Conservation (phyloP, 2,113 vertebrate species). For the Bufo gargarizans region DNA sequence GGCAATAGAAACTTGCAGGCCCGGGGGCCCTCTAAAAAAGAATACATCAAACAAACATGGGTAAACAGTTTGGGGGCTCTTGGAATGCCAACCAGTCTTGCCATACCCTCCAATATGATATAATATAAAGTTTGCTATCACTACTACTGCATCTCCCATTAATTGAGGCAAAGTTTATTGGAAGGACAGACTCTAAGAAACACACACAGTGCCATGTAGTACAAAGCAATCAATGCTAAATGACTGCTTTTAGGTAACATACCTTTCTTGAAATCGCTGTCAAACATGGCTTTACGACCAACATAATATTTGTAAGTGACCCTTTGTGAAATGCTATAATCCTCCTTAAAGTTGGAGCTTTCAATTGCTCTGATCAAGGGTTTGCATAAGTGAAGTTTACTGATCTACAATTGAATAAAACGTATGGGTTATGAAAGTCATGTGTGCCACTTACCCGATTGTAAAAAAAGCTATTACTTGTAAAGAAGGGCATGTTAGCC, state of each 20-base stretch:
- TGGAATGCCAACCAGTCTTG: no score
- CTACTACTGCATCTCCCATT: no score
- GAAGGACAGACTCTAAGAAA: no score
- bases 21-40: no score
- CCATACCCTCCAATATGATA: no score
- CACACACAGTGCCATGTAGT: not conserved
- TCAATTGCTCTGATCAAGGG: constrained; percentile 96
- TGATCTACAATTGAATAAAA: constrained; percentile 78
- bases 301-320: constrained; percentile 96
- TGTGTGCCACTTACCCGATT: not conserved
- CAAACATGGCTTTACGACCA: constrained; percentile 97
- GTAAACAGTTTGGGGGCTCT: no score
- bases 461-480: no score
- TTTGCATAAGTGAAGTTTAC: constrained; percentile 96
- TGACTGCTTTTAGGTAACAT: not conserved
- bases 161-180: no score
- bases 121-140: no score
- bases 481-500: no score
- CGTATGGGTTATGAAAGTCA: not conserved
- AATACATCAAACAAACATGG: no score
- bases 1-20: no score
- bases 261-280: constrained; percentile 97
- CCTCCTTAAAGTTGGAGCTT: constrained; percentile 94
- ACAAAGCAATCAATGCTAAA: not conserved
- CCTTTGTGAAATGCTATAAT: constrained; percentile 90